Percentiles rank a stretch among this genome's conserved stretches.
Evolutionary conservation across 2,797 vertebrate species (phyloP).

Genomic region (Cirrhinus molitorella): DNA sequence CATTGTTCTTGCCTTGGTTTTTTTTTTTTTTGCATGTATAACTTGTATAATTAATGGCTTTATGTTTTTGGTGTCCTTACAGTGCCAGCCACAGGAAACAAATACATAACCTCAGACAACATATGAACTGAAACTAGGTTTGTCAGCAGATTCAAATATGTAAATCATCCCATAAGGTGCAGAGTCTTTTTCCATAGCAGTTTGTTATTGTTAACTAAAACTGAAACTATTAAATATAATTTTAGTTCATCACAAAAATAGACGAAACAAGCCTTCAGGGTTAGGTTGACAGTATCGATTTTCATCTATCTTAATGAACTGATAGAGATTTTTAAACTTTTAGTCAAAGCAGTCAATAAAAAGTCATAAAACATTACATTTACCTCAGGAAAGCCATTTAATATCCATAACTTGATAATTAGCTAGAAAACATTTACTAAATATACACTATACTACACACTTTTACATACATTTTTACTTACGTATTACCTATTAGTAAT

Average conservation of each 20-base stretch:
- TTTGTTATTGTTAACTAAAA: background rate
- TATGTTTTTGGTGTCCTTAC: background rate
- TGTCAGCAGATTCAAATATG: background rate
- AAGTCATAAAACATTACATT: background rate
- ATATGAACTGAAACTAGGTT: background rate
- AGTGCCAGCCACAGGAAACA: background rate
- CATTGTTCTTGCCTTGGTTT: background rate
- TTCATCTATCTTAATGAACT: background rate
- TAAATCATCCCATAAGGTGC: background rate
- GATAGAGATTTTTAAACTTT: background rate
- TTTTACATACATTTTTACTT: background rate
- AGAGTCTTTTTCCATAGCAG: background rate
- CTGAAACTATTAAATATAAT: no score
- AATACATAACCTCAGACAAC: background rate
- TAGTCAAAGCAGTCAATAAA: background rate
- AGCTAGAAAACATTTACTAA: background rate
- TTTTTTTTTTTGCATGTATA: conserved; percentile 34
- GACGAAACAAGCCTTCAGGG: background rate
- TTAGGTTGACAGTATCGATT: background rate
- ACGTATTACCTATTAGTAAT: background rate
- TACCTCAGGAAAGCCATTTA: background rate
- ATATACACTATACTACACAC: background rate
- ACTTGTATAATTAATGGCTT: background rate
- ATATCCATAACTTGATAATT: background rate
- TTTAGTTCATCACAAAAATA: background rate